These are phyloP conservation scores for Lethrus apterus DNA, from an alignment of 1,140 invertebrate species.

Conservation along the genomic window DNA sequence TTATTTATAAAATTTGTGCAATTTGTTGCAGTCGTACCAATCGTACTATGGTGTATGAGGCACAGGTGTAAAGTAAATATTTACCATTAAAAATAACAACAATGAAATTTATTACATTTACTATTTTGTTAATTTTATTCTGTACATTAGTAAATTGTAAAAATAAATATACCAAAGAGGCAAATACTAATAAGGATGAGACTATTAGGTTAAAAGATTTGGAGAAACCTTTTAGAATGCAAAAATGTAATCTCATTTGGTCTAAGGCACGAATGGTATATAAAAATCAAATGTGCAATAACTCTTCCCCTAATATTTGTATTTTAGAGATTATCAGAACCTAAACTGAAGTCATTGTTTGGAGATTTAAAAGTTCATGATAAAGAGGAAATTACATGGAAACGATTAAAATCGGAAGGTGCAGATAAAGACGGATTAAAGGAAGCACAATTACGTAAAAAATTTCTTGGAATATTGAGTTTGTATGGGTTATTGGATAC, in stretches of 20 bases:
- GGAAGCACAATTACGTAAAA: slow-evolving; percentile 73
- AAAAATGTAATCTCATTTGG: slow-evolving; percentile 40
- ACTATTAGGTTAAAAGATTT: slow-evolving; percentile 34
- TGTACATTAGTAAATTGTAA: slow-evolving; percentile 13
- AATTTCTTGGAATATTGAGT: slow-evolving; percentile 73
- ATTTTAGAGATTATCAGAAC: slow-evolving; percentile 66
- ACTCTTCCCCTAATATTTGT: background rate
- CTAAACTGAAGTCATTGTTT: slow-evolving; percentile 77
- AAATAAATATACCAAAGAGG: slow-evolving; percentile 36
- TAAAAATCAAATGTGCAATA: background rate
- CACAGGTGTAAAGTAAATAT: too few species aligned
- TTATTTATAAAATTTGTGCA: too few species aligned
- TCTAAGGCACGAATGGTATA: slow-evolving; percentile 37
- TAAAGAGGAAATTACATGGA: slow-evolving; percentile 80
- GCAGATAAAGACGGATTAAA: slow-evolving; percentile 79
- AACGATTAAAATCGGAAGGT: slow-evolving; percentile 72
- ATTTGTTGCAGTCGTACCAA: too few species aligned
- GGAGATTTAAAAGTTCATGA: slow-evolving; percentile 87
- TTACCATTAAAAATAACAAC: too few species aligned
- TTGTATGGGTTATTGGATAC: slow-evolving; percentile 75
- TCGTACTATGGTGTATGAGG: too few species aligned
- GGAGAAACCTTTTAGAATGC: slow-evolving; percentile 38
- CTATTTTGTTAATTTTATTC: too few species aligned
- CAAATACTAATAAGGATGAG: slow-evolving; percentile 24
- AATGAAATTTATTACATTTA: too few species aligned